Evolutionary conservation across 1,140 invertebrate species (phyloP).

Genomic region (Heliconius eleuchia): DNA sequence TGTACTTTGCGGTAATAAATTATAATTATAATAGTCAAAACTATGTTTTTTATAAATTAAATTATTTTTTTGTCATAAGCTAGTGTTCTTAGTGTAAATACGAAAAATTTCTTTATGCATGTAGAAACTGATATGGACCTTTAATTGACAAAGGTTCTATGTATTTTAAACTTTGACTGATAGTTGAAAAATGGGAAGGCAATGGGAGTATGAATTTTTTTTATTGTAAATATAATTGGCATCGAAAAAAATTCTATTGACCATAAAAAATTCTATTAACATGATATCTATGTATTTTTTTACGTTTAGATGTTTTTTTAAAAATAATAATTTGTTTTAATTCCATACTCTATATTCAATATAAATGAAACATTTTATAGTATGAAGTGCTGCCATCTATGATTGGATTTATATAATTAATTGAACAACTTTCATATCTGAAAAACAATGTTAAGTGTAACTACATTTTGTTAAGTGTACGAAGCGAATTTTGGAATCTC

Average conservation of each 20-base stretch:
- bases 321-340: not conserved
- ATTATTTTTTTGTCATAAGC: conserved; percentile 11
- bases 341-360: not conserved
- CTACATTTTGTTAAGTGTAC: not conserved
- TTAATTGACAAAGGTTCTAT: not conserved
- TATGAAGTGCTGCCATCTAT: not conserved
- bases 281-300: not conserved
- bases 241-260: not conserved
- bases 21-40: not conserved
- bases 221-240: not conserved
- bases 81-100: conserved; percentile 7
- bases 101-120: not conserved
- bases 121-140: not conserved
- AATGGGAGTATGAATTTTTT: not conserved
- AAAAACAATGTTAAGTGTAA: not conserved
- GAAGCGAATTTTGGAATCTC: not conserved
- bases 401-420: not conserved
- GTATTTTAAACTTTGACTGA: conserved; percentile 2
- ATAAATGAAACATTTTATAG: not conserved
- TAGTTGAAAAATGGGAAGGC: not conserved
- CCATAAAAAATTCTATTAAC: not conserved
- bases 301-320: not conserved
- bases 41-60: not conserved
- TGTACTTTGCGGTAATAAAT: not conserved
- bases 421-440: not conserved